These are phyloP conservation scores for Conus ventricosus DNA, from an alignment of 1,140 invertebrate species.

Conservation along the genomic window DNA sequence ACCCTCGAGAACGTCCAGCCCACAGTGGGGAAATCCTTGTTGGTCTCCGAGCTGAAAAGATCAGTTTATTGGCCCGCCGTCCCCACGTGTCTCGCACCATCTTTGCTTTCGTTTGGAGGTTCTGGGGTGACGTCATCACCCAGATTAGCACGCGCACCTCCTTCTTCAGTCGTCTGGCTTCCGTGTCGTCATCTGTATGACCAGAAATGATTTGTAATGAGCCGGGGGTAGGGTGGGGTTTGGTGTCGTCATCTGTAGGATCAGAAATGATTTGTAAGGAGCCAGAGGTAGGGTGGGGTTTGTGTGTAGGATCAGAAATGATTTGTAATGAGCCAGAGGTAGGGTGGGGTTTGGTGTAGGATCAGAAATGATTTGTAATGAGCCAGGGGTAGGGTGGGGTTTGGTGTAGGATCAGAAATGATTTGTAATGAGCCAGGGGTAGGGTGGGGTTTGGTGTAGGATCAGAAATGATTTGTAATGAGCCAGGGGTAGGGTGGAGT, in stretches of 20 bases:
- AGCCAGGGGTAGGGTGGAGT: not conserved
- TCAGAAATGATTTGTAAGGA: not conserved
- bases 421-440: not conserved
- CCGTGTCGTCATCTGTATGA: constrained; percentile 72
- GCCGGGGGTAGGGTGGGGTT: not conserved
- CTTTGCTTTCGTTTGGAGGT: constrained; percentile 90
- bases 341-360: no score
- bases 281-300: not conserved
- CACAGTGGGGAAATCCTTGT: constrained; percentile 63
- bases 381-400: not conserved
- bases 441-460: not conserved
- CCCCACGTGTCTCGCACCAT: constrained; percentile 97
- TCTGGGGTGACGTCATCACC: constrained; percentile 93
- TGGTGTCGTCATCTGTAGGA: not conserved
- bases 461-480: not conserved
- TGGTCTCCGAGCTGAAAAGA: constrained; percentile 63
- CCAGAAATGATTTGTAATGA: constrained; percentile 7
- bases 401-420: not conserved
- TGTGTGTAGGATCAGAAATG: not conserved
- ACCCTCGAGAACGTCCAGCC: constrained; percentile 63
- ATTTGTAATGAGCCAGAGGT: no score
- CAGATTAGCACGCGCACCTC: constrained; percentile 89
- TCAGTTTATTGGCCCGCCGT: constrained; percentile 85
- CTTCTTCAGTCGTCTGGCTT: constrained; percentile 83
- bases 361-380: not conserved